phyloP scores from a whole-genome alignment of 1,140 invertebrate genomes.

The Papilio glaucus region DNA sequence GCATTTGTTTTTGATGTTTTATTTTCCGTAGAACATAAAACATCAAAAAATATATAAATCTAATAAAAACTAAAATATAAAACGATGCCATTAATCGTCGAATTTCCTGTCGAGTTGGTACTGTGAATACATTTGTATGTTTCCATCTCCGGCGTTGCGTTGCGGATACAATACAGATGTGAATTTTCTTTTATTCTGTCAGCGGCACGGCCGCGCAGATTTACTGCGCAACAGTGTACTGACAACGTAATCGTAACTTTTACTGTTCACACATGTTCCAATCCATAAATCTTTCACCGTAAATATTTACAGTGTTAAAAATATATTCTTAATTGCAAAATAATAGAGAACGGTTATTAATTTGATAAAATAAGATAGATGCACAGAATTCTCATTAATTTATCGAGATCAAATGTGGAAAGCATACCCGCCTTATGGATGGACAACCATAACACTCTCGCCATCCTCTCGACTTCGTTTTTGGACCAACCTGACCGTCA shows the following conservation, averaged over 20 bases:
- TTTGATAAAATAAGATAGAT: background rate
- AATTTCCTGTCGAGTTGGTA: conserved; percentile 3
- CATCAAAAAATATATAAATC: background rate
- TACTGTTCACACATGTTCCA: conserved; percentile 22
- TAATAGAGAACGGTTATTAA: background rate
- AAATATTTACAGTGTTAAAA: conserved; percentile 15
- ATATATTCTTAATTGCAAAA: background rate
- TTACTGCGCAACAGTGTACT: conserved; percentile 37
- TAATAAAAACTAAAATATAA: background rate
- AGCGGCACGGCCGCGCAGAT: conserved; percentile 36
- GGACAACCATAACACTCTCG: too few species aligned
- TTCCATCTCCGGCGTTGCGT: background rate
- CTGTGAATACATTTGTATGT: background rate
- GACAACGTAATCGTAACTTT: conserved; percentile 16
- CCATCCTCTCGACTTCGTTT: too few species aligned
- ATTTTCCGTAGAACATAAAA: background rate
- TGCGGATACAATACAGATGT: conserved; percentile 34
- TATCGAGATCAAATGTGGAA: too few species aligned
- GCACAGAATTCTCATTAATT: background rate
- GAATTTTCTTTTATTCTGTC: conserved; percentile 42
- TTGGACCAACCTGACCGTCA: too few species aligned
- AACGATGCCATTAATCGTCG: background rate
- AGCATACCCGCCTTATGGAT: too few species aligned
- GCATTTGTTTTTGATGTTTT: too few species aligned
- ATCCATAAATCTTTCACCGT: conserved; percentile 8